Evolutionary conservation across 2,888 invertebrate species (phyloP), one percentile per base, ranked within the genome.

Genomic region (Sinohyriopsis cumingii): DNA sequence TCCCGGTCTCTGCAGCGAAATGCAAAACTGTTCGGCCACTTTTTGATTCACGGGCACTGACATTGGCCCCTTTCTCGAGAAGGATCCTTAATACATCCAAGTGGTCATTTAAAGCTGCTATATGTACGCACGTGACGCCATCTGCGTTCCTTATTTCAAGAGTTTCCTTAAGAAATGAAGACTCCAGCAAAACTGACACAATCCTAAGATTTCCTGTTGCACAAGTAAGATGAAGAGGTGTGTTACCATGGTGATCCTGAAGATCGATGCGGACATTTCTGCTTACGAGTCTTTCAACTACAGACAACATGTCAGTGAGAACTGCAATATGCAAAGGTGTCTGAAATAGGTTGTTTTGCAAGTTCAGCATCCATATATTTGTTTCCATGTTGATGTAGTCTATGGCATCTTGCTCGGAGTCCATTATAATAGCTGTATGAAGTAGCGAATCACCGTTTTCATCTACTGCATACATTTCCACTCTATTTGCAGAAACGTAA

Each of bases 1-100:
- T 78, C 20, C 83, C 83, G 24, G 80, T 75, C 67, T 86, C 85
- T 5, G 83, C 85, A n/a, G 73, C 72, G 24, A 68, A 65, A 53
- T 77, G 77, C 9, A 77, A 59, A n/a, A 77, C 55, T 24, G 75
- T 71, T 59, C 68, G 69, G 15, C 77, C 77, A 22, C 45, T 59
- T 64, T 75, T 75, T n/a, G 65, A 59, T 20, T 71, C 72, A n/a
- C 28, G 60, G 7, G 61, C 45, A 45, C 75, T 77, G 22, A 77
- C 45, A 59, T 77, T 67, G 25, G 69, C 69, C 55, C 67, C 69
- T 28, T 65, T 68, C 45, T 60, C 62, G 0, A 77, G 18, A 45
- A 77, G 59, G 20, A 63, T 56, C 59, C 67, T 61, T 25, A 77
- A 55, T 55, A 77, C 71, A 18, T 71, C 57, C 24, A 63, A 22